These are phyloP conservation scores for Propithecus deckenii DNA, from an alignment of 2,797 vertebrate genomes.

Conservation along the genomic window DNA sequence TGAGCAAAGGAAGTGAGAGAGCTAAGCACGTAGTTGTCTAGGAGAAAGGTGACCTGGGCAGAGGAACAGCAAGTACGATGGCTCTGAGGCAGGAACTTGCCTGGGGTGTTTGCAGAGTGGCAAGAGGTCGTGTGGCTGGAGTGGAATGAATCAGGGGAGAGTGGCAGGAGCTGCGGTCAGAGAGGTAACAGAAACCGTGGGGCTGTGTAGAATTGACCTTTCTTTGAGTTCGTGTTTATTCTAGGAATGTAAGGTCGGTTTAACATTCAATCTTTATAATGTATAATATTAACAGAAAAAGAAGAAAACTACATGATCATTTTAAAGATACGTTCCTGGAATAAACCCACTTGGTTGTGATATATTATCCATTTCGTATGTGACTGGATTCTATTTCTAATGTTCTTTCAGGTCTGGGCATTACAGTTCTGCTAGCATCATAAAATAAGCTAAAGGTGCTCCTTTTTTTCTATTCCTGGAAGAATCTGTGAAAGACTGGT, in stretches of 20 bases:
- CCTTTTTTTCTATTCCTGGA: background rate
- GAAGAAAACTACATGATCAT: background rate
- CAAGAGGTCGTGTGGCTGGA: background rate
- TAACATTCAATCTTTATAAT: background rate
- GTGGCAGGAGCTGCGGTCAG: background rate
- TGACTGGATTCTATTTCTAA: background rate
- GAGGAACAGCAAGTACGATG: accelerated
- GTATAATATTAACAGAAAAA: background rate
- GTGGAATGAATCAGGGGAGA: background rate
- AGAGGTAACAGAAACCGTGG: background rate
- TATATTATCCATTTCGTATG: background rate
- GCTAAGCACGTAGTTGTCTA: too few species aligned
- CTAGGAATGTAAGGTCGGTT: constrained; percentile 29
- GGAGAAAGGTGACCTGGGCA: background rate
- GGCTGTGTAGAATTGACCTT: background rate
- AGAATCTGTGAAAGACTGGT: background rate
- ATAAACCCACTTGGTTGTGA: background rate
- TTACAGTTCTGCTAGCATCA: background rate
- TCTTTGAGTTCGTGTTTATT: background rate
- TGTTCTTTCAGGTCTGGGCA: background rate
- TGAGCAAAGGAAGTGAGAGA: background rate
- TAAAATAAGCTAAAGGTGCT: background rate
- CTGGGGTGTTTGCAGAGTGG: background rate
- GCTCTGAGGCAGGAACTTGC: background rate
- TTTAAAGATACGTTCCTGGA: background rate